Percentiles rank a stretch among this genome's conserved stretches.
Conservation (phyloP, 2,113 vertebrate genomes). For the Panurus biarmicus region DNA sequence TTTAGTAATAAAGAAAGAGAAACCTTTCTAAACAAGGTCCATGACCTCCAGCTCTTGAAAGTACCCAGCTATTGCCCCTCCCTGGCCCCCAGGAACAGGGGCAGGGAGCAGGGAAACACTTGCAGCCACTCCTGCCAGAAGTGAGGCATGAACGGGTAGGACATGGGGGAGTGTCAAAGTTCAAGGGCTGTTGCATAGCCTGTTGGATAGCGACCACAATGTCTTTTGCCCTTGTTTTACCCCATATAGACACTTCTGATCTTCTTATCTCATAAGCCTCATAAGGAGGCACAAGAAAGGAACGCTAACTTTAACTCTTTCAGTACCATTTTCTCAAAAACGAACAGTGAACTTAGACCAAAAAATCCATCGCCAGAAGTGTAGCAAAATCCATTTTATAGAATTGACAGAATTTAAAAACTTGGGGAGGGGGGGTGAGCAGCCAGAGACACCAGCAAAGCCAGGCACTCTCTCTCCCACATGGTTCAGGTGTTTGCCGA, state of each 20-base stretch:
- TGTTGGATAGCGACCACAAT: not conserved
- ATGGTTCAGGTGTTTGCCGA: not conserved
- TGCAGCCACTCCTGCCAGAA: not conserved
- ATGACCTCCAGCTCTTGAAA: not conserved
- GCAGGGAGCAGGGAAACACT: not conserved
- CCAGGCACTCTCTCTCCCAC: not conserved
- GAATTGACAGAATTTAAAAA: not conserved
- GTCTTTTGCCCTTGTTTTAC: constrained; percentile 6
- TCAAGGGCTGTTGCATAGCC: not conserved
- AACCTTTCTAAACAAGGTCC: not conserved
- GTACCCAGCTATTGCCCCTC: not conserved
- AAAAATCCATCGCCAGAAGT: not conserved
- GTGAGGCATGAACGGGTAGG: not conserved
- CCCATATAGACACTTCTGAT: not conserved
- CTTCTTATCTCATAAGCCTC: not conserved
- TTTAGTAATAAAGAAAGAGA: not conserved
- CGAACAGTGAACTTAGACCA: not conserved
- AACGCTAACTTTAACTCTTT: not conserved
- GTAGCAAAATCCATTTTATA: not conserved
- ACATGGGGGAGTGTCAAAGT: not conserved
- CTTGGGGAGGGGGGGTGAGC: not conserved
- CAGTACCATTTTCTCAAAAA: not conserved
- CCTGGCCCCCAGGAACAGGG: not conserved
- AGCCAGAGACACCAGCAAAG: not conserved
- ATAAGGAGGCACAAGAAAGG: not conserved